A percentile compares a stretch with the other conserved stretches of the same genome.
These are phyloP conservation scores for Coregonus ussuriensis DNA, from an alignment of 2,797 vertebrate species.

Conservation along the genomic window DNA sequence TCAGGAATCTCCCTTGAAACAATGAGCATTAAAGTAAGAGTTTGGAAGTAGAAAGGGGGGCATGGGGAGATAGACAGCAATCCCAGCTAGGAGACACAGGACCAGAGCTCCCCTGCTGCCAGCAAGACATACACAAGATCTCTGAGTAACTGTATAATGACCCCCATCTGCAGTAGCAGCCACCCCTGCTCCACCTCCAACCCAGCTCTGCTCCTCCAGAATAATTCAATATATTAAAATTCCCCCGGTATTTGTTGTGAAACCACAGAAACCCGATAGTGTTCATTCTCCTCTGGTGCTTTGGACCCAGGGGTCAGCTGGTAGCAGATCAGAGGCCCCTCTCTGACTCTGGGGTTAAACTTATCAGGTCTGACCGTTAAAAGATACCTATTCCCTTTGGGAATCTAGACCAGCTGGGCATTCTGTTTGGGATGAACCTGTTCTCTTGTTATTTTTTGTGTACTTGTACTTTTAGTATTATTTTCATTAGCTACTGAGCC, in stretches of 20 bases:
- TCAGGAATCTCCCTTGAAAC: neutral
- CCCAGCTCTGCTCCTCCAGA: conserved; percentile 46
- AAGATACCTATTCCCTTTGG: conserved; percentile 54
- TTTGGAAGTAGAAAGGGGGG: neutral
- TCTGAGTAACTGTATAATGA: conserved; percentile 57
- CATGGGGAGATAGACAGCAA: neutral
- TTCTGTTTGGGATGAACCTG: conserved; percentile 55
- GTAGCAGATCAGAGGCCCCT: conserved; percentile 76
- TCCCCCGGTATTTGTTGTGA: conserved; percentile 64
- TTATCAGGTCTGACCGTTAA: conserved; percentile 75
- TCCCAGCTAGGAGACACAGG: conserved; percentile 5
- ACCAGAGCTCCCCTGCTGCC: conserved; percentile 41
- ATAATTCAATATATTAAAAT: conserved; percentile 76
- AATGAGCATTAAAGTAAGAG: neutral
- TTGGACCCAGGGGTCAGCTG: conserved; percentile 77
- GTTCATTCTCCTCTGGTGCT: conserved; percentile 77
- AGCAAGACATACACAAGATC: conserved; percentile 45
- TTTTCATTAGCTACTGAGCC: conserved; percentile 11
- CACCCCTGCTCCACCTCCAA: conserved; percentile 23
- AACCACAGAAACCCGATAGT: conserved; percentile 75
- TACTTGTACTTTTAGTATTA: neutral
- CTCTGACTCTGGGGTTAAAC: conserved; percentile 74
- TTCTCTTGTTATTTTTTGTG: conserved; percentile 33
- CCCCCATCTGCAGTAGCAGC: conserved; percentile 38
- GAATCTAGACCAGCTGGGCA: conserved; percentile 64